Evolutionary conservation across 2,888 invertebrate genomes (phyloP).

Genomic region (Tipula vernalis): DNA sequence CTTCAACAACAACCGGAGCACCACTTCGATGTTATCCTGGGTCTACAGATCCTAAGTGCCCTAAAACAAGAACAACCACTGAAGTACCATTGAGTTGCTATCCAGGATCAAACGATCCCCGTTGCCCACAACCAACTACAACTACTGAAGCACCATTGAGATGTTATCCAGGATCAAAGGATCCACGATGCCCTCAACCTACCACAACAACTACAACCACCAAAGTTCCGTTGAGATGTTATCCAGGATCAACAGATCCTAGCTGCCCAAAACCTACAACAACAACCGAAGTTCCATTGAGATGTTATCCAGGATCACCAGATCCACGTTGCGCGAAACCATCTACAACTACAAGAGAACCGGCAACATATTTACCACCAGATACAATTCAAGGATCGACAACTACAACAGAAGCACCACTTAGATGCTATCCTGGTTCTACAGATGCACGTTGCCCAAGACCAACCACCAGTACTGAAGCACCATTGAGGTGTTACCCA

Average conservation of each 20-base stretch:
- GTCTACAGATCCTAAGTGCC: slow-evolving; percentile 25
- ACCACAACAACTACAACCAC: not conserved
- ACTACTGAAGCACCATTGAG: slow-evolving; percentile 21
- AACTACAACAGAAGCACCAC: not conserved
- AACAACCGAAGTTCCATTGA: not conserved
- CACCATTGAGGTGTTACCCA: slow-evolving; percentile 23
- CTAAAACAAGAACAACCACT: slow-evolving; percentile 13
- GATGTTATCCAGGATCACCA: not conserved
- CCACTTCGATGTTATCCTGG: slow-evolving; percentile 26
- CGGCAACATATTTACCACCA: slow-evolving; percentile 14
- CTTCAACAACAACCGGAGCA: not conserved
- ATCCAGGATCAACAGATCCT: no score
- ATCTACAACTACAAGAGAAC: slow-evolving; percentile 22
- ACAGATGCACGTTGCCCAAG: slow-evolving; percentile 16
- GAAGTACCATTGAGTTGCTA: not conserved
- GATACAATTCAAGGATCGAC: not conserved
- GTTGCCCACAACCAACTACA: slow-evolving; percentile 17
- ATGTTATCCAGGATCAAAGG: slow-evolving; percentile 26
- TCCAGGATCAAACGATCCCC: slow-evolving; percentile 16
- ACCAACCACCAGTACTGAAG: slow-evolving; percentile 19
- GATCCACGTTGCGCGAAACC: not conserved
- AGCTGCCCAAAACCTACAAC: not conserved
- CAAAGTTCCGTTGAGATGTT: no score
- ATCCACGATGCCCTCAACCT: slow-evolving; percentile 25
- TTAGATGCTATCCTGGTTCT: slow-evolving; percentile 19